Evolutionary conservation across 2,113 vertebrate species (phyloP).

Genomic region (Pangasianodon hypophthalmus): DNA sequence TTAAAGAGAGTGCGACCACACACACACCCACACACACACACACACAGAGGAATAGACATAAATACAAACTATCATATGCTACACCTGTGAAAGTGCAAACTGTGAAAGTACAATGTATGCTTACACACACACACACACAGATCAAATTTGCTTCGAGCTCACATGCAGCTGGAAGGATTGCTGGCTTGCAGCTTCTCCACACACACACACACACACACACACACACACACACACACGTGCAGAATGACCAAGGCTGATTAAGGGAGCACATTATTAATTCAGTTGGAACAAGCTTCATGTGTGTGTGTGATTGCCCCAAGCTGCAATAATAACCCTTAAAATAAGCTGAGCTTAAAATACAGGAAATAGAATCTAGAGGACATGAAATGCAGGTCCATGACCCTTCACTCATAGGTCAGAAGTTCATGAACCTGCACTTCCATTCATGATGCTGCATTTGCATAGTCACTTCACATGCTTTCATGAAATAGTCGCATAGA

Average conservation of each 20-base stretch:
- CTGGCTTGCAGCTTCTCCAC: not conserved
- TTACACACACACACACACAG: constrained; percentile 26
- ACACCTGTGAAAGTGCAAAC: constrained; percentile 31
- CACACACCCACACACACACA: not conserved
- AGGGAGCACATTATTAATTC: constrained; percentile 43
- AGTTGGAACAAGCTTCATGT: constrained; percentile 34
- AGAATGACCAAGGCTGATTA: constrained; percentile 34
- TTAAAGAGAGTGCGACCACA: constrained; percentile 8
- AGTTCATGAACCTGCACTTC: not conserved
- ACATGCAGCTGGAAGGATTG: not conserved
- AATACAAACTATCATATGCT: not conserved
- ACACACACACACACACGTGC: constrained; percentile 28
- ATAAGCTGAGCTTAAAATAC: constrained; percentile 26
- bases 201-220: not conserved
- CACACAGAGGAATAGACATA: constrained; percentile 5
- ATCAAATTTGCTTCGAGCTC: not conserved
- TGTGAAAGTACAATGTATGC: constrained; percentile 28
- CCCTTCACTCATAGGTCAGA: constrained; percentile 29
- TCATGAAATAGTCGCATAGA: not conserved
- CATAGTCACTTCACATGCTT: not conserved
- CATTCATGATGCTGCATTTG: constrained; percentile 27
- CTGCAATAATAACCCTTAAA: constrained; percentile 11
- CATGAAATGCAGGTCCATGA: constrained; percentile 28
- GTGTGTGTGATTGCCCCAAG: constrained; percentile 11
- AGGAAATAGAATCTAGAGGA: constrained; percentile 26